Percentiles rank a stretch among this genome's conserved stretches.
These are phyloP conservation scores for Thunnus maccoyii DNA, from an alignment of 2,113 vertebrate genomes.

Conservation along the genomic window DNA sequence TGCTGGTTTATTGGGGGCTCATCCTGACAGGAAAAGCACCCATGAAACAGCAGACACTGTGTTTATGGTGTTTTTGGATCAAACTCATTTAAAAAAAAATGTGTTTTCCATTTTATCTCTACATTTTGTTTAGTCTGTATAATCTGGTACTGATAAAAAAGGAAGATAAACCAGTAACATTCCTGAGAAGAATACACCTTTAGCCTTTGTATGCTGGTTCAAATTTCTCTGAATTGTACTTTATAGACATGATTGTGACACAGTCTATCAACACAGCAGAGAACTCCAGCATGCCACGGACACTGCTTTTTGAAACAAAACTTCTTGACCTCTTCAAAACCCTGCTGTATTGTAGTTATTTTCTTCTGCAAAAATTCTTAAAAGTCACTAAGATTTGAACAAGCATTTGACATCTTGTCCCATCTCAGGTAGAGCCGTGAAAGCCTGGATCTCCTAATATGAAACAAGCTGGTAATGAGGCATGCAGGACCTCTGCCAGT, in stretches of 20 bases:
- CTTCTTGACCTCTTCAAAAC: background rate
- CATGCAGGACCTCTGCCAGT: background rate
- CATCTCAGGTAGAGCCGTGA: background rate
- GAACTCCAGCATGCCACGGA: too few species aligned
- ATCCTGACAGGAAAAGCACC: background rate
- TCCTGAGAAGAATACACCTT: background rate
- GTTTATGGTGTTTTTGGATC: background rate
- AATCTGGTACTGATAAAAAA: constrained; percentile 1
- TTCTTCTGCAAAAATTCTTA: background rate
- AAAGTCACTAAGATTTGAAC: too few species aligned
- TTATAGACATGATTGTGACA: background rate
- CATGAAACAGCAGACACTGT: background rate
- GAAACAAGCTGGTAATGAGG: background rate
- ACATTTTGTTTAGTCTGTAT: constrained; percentile 8
- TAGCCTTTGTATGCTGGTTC: background rate
- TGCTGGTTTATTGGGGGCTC: constrained; percentile 9
- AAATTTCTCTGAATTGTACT: background rate
- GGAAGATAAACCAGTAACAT: background rate
- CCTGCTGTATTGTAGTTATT: background rate
- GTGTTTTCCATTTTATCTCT: constrained; percentile 42
- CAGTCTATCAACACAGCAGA: background rate
- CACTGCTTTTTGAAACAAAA: background rate
- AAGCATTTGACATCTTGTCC: background rate
- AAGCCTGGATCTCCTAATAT: background rate
- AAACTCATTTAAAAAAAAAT: background rate